Conservation (phyloP, 2,888 invertebrate species). For the Charanyca ferruginea region DNA sequence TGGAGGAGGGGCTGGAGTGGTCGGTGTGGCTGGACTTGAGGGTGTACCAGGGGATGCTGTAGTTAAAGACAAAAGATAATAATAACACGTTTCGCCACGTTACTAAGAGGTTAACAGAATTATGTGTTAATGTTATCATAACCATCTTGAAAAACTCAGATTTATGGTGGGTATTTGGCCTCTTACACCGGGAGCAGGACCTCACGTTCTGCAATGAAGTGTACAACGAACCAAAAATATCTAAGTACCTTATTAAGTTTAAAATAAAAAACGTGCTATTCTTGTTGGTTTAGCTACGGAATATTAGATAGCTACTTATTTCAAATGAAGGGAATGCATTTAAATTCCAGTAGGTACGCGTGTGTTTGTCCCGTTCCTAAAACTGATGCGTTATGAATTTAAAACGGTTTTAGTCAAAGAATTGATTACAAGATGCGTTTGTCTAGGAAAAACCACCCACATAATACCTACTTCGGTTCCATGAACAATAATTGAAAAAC, state of each 20-base stretch:
- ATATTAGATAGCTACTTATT: conserved; percentile 43
- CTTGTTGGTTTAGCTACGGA: conserved; percentile 15
- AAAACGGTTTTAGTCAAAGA: conserved; percentile 23
- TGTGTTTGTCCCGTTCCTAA: conserved; percentile 50
- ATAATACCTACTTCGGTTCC: too few species aligned
- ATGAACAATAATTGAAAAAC: too few species aligned
- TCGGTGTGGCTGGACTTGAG: too few species aligned
- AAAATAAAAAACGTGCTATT: neutral
- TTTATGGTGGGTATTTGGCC: too few species aligned
- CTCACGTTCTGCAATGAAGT: too few species aligned
- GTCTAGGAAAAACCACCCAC: neutral
- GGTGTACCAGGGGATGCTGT: neutral
- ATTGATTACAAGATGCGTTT: neutral
- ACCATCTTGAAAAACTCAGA: too few species aligned
- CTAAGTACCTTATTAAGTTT: too few species aligned
- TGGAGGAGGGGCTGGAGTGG: accelerated
- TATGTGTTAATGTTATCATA: neutral
- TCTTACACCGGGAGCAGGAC: too few species aligned
- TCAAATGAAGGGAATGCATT: conserved; percentile 45
- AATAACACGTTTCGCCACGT: neutral
- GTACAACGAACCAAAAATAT: too few species aligned
- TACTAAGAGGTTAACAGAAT: neutral
- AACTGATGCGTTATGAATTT: conserved; percentile 42
- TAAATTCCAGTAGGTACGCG: conserved; percentile 43
- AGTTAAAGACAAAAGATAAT: neutral